Percentiles rank a stretch among this genome's conserved stretches.
Conservation (phyloP, 2,797 vertebrate genomes). For the Girardinus metallicus region DNA sequence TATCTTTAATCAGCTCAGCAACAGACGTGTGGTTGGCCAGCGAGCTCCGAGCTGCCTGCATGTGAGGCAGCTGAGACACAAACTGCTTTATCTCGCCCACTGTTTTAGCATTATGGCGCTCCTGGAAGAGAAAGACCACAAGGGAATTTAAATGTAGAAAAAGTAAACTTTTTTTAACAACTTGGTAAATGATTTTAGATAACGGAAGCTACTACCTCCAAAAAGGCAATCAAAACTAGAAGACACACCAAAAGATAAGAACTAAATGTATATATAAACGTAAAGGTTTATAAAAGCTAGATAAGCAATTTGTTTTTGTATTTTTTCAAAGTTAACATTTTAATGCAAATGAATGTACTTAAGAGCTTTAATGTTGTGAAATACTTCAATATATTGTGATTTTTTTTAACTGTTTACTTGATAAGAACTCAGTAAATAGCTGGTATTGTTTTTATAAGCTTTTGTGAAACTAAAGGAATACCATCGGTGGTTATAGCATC, state of each 20-base stretch:
- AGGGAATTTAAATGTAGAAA: neutral
- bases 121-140: slow-evolving; percentile 76
- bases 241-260: neutral
- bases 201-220: neutral
- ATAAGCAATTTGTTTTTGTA: neutral
- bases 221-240: neutral
- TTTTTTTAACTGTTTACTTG: neutral
- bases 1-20: slow-evolving; percentile 96
- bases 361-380: neutral
- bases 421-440: neutral
- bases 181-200: neutral
- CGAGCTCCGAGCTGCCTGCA: slow-evolving; percentile 95
- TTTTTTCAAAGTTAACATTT: neutral
- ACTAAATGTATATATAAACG: neutral
- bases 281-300: neutral
- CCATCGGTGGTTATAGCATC: neutral
- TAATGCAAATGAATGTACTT: neutral
- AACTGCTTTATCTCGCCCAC: slow-evolving; percentile 99
- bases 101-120: slow-evolving; percentile 95
- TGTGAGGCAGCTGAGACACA: slow-evolving; percentile 97
- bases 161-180: neutral
- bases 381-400: too few relatives aligned
- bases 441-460: neutral
- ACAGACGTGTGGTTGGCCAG: slow-evolving; percentile 98
- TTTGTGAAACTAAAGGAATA: neutral